These are phyloP conservation scores for Pimpla rufipes DNA, from an alignment of 2,888 invertebrate genomes.

Conservation along the genomic window DNA sequence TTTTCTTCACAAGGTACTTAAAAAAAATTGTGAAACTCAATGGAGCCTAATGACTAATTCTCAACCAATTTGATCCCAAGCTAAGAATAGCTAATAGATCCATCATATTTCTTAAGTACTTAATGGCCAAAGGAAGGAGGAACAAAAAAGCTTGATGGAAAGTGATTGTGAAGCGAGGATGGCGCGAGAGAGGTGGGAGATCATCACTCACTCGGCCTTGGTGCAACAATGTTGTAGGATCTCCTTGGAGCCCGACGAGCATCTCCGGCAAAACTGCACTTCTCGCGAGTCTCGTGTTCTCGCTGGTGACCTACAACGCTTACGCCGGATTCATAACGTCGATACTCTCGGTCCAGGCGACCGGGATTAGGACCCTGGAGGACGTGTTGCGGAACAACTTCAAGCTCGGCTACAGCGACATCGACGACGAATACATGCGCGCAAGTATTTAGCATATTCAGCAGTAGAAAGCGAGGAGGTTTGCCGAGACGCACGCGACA, in stretches of 20 bases:
- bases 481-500: background rate
- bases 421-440: constrained; percentile 89
- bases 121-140: no score
- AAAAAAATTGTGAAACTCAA: no score
- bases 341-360: constrained; percentile 88
- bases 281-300: constrained; percentile 87
- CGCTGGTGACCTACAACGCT: constrained; percentile 88
- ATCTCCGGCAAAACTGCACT: constrained; percentile 88
- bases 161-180: no score
- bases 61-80: no score
- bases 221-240: constrained; percentile 84
- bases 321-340: constrained; percentile 90
- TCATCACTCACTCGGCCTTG: background rate
- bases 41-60: no score
- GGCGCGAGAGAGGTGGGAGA: no score
- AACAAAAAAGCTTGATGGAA: no score
- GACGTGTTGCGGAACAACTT: constrained; percentile 88
- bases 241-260: constrained; percentile 87
- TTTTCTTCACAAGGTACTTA: no score
- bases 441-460: constrained; percentile 81
- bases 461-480: background rate
- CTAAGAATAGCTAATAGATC: no score
- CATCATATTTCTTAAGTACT: no score
- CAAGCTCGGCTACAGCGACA: constrained; percentile 88
- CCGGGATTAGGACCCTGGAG: constrained; percentile 87